Evolutionary conservation across 2,113 vertebrate species (phyloP), one percentile per base, ranked within the genome.

Genomic region (Pipa parva): DNA sequence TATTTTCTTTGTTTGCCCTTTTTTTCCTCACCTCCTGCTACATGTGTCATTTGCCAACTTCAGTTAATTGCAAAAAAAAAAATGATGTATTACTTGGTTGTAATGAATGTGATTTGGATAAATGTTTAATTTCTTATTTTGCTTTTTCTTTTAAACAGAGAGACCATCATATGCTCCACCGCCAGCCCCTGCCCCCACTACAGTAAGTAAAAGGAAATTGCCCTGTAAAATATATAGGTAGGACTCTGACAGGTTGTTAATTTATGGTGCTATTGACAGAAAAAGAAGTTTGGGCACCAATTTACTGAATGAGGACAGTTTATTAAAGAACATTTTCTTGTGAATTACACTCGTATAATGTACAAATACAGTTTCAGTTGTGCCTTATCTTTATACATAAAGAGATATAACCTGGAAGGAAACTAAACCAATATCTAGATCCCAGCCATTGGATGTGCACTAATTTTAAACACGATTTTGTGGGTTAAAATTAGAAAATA

Each of bases 81-180:
- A 31, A 31, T 31, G 10, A 6, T 31, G 10, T 6, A 5, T 31
- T 6, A 10, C 29, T 6, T 31, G 29, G 5, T 31, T 6, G 5
- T 10, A 31, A 6, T 5, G 29, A 31, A 31, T 31, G 5, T 31
- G 5, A 10, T 6, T 10, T 31, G 29, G 5, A 10, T 5, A 73
- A 77, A 17, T 83, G 80, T 62, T 58, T 81, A 80, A 82, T 1
- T 87, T 82, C 8, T 63, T 63, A 85, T 87, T 83, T 51, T 85
- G n/a, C n/a, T 72, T 83, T 49, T 7, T 24, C 7, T 68, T 76
- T 80, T 70, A 63, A 80, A 87, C 90, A 99, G 95, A 99, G 85
- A 91, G 95, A 77, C 96, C 96, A 73, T 98, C 95, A 67, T 97
- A 98, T 71, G 93, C 95, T 77, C 96, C 95, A 76, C 93, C 95